Evolutionary conservation across 2,888 invertebrate species (phyloP), one percentile per base, ranked within the genome.

Genomic region (Patella ulyssiponensis): DNA sequence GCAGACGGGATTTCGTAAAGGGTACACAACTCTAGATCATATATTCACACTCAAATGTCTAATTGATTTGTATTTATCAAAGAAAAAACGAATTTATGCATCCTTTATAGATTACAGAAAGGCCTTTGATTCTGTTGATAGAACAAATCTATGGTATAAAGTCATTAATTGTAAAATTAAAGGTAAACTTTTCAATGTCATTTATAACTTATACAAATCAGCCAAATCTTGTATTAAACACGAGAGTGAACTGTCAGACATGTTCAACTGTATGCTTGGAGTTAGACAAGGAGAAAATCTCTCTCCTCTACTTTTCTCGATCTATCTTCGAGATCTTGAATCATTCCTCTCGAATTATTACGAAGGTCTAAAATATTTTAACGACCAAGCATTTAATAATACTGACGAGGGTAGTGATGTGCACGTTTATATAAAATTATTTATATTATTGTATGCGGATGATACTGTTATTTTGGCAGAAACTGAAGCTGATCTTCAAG

Each of bases 381-480:
- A n/a, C n/a, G 64, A 64, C 5, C 20, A n/a, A 20, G 58, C 58
- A 12, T n/a, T 17, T 64, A 11, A 64, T n/a, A n/a, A 64, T 7
- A 15, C 11, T n/a, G 64, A 75, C 14, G 75, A 53, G 4, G 54
- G 23, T 20, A 11, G 23, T 1, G 20, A 70, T 17, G 70, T 53
- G 14, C 53, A 70, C 58, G 44, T 33, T 58, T 72, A 69, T 71
- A 71, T 78, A 69, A 73, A 76, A 74, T 44, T 76, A 51, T 58
- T 80, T 4, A 52, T 78, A 58, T 71, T 78, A 12, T 70, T 78
- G 2, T 78, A 78, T 69, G 80, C 80, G 4, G 78, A 80, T 53
- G 80, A 80, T 71, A 76, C 80, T 9, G 71, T 80, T 14, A 78
- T 80, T 27, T 52, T 80, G 70, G 74, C 80, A 0, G 69, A 76